Base-by-base conservation (phyloP, 2,888 invertebrate species). In the Augochlorella aurata region DNA sequence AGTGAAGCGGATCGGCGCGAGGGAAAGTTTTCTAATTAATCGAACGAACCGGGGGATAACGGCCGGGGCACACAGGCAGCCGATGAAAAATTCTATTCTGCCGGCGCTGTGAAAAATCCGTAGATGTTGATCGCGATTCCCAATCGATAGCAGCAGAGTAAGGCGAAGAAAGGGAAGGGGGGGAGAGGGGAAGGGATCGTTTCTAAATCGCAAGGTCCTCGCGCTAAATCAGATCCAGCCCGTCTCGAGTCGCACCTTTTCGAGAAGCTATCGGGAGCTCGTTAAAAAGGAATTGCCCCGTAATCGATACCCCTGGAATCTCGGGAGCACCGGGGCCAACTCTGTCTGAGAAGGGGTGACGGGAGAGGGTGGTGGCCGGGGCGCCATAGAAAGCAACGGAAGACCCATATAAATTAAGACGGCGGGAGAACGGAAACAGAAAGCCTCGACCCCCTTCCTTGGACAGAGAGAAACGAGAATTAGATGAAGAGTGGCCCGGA, bases 251-350 rank as follows among this genome's bases (percentile, higher is more conserved):
- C 52, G 44, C 82, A 75, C 78, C 83, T 82, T 79, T 84, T 77
- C 79, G 82, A 85, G 87, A 82, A 87, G 88, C 86, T 88, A 88
- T 90, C 85, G 85, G 74, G 81, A 83, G 79, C 88, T 90, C 88
- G 89, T 90, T 90, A 89, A 89, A 90, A 88, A 86, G 89, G 87
- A 90, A 90, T 90, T 90, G 90, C 83, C 84, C 74, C 74, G 83
- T 87, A 87, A 90, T 90, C 90, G 86, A 90, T 90, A 87, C 66
- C 65, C 71, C 76, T 44, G 58, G 79, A 79, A 84, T 87, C 84
- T 74, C 65, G 18, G 67, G 68, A 58, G 24, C 14, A 58, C 14
- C 29, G 29, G 1, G 29, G 29, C 29, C 54, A 24, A 58, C 54
- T 58, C 21, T 21, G 12, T 21, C 2, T 0, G 38, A 38, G 38